Base-by-base conservation (phyloP, 2,888 invertebrate species). In the Galerucella pusilla region DNA sequence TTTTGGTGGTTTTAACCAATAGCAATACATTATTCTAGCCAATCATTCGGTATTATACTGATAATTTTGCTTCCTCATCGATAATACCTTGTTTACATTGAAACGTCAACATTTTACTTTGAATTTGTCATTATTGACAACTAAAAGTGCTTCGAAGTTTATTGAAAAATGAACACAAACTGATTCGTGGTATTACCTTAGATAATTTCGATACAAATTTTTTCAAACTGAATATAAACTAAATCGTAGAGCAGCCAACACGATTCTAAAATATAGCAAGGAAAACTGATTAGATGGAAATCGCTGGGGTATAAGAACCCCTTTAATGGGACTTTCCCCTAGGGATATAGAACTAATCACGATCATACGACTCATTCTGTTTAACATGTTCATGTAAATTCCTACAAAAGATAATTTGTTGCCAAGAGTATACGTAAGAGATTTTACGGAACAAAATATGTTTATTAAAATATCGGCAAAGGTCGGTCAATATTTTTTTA, bases 311-410 rank as follows among this genome's bases (percentile, higher is more conserved):
- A 71, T 71, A 65, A 64, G 71, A 65, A 65, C 71, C 71, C 25
- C 35, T 71, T 71, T 71, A 71, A 71, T 71, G 57, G 35, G 59
- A 71, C 71, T 54, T 71, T 71, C 64, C 71, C 71, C 65, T 28
- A 25, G 25, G 65, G 71, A 71, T 65, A 65, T 57, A 14, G 25
- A 71, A 54, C 65, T 71, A 71, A 71, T 64, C 71, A 65, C 42
- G 71, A 57, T 65, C 64, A 65, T 42, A 69, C 69, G 61, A 69
- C 46, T 69, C 69, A 59, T 69, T 69, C 49, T 69, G 60, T 46
- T 69, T 69, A 69, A 49, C 69, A 61, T 69, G 69, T 20, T 69
- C 60, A 69, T 60, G 61, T 25, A 59, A 59, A 61, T 61, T 61
- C 14, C 49, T 25, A 11, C 28, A 54, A 68, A 60, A 28, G 35